phyloP scores from a whole-genome alignment of 30 jellyfish, hydroid and myxozoan species.

The Rhopilema esculentum region DNA sequence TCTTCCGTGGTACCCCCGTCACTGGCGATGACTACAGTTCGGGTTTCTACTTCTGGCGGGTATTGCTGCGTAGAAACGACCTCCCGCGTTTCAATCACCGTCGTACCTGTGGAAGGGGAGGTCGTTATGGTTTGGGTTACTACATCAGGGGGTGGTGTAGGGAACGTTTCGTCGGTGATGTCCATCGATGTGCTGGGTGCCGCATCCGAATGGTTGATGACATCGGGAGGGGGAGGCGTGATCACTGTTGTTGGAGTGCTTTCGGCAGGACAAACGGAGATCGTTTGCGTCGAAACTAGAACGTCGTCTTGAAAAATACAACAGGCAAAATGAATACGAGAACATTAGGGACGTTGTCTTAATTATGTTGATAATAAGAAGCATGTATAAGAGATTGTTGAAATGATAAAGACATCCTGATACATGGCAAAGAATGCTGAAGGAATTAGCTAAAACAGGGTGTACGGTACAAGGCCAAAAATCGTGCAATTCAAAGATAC shows the following conservation, averaged over 20 bases:
- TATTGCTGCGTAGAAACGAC: conserved; percentile 13
- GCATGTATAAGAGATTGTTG: too few relatives aligned
- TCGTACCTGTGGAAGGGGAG: conserved; percentile 17
- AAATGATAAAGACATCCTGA: too few relatives aligned
- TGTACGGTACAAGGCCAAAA: too few relatives aligned
- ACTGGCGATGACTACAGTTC: conserved; percentile 32
- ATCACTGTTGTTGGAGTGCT: background rate
- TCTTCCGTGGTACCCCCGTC: conserved; percentile 47
- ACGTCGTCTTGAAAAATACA: conserved; percentile 16
- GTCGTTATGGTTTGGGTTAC: conserved; percentile 42
- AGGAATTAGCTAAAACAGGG: too few relatives aligned
- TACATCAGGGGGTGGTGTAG: conserved; percentile 72
- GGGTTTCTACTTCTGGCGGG: conserved; percentile 70
- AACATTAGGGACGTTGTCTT: too few relatives aligned
- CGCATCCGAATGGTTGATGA: conserved; percentile 59
- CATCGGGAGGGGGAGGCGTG: conserved; percentile 70
- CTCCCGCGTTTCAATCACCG: conserved; percentile 40
- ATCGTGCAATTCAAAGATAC: too few relatives aligned
- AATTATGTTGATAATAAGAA: too few relatives aligned
- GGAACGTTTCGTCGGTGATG: conserved; percentile 45
- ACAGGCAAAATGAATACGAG: background rate
- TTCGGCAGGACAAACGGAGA: conserved; percentile 57
- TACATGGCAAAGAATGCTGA: too few relatives aligned
- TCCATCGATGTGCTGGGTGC: conserved; percentile 1
- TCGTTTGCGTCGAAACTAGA: conserved; percentile 48